Evolutionary conservation across 2,797 vertebrate species (phyloP).

Genomic region (Phataginus tricuspis): DNA sequence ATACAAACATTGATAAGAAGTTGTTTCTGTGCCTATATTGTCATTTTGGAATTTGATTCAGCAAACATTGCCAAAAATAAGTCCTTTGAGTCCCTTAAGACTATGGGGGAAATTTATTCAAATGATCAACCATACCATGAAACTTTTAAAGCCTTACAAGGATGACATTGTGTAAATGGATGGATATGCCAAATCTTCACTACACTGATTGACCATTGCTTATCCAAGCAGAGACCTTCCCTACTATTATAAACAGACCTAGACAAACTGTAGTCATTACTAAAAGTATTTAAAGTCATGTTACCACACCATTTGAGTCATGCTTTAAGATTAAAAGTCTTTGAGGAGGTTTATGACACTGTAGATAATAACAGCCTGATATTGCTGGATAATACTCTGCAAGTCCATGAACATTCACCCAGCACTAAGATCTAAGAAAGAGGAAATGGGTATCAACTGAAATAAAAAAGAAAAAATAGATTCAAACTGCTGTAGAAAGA

Average conservation of each 20-base stretch:
- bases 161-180: not conserved
- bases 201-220: not conserved
- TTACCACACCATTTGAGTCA: not conserved
- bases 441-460: conserved; percentile 1
- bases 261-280: not conserved
- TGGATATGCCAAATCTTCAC: not conserved
- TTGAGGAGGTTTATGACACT: not conserved
- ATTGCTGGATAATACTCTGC: not conserved
- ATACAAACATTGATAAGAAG: conserved; percentile 25
- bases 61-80: not conserved
- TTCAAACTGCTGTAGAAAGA: conserved; percentile 2
- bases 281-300: not conserved
- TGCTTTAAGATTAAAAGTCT: not conserved
- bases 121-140: not conserved
- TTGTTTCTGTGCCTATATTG: not conserved
- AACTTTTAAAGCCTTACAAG: not conserved
- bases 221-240: not conserved
- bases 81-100: not conserved
- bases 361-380: not conserved
- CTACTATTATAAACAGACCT: not conserved
- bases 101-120: not conserved
- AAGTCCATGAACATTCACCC: not conserved
- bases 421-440: not conserved
- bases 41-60: conserved; percentile 28
- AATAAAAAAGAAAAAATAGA: not conserved